Percentiles rank a stretch among this genome's conserved stretches.
Conservation (phyloP, 1,140 invertebrate genomes). For the Pachypeltis micranthus region DNA sequence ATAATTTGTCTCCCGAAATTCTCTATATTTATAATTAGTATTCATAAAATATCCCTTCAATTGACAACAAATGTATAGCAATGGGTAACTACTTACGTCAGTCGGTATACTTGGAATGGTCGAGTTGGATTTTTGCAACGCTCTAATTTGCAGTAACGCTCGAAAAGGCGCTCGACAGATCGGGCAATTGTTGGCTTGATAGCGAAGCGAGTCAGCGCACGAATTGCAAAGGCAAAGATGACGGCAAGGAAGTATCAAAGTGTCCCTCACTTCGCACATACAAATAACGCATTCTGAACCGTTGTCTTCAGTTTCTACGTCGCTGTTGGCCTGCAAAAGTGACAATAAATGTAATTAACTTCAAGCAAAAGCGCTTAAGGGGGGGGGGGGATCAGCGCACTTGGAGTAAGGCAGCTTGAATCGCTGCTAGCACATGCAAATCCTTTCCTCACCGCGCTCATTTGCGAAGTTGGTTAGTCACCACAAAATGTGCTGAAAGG, state of each 20-base stretch:
- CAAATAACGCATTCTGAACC: conserved; percentile 98
- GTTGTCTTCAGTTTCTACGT: conserved; percentile 90
- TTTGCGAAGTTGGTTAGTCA: no score
- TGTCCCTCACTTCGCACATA: conserved; percentile 95
- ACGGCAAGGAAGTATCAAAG: conserved; percentile 92
- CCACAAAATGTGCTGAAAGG: no score
- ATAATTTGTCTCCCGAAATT: no score
- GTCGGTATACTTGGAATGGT: conserved; percentile 37
- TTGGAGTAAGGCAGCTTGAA: no score
- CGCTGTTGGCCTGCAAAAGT: conserved; percentile 39
- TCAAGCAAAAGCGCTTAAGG: no score
- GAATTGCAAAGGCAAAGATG: conserved; percentile 95
- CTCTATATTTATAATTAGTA: no score
- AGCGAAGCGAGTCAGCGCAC: conserved; percentile 91
- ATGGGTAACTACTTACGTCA: conserved; percentile 39
- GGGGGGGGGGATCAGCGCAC: no score
- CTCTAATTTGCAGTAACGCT: conserved; percentile 89
- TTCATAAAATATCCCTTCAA: no score
- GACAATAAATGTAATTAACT: no score
- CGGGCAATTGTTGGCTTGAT: conserved; percentile 96
- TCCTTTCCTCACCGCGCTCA: no score
- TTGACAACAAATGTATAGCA: background rate
- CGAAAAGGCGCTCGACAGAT: conserved; percentile 96
- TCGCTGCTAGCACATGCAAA: no score
- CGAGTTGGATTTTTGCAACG: conserved; percentile 67